Base-by-base conservation (phyloP, 2,888 invertebrate species). In the Drosophila anomelani region DNA sequence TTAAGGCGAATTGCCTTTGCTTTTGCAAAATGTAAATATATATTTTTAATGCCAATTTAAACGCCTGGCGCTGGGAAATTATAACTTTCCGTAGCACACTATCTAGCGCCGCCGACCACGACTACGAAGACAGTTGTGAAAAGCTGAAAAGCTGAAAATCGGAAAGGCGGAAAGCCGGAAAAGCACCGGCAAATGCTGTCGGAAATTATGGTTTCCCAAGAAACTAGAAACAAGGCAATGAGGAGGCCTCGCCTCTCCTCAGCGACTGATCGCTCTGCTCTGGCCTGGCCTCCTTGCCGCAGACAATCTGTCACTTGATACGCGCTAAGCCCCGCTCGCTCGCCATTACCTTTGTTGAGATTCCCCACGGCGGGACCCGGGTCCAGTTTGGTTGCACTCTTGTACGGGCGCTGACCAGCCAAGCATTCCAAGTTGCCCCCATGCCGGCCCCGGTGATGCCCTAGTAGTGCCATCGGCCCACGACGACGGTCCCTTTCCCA, bases 301-400 rank as follows among this genome's bases (percentile, higher is more conserved):
- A 84, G 84, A 84, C 84, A 84, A 84, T 84, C 84, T 84, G 84
- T 84, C 84, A 84, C 86, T 77, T 73, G 86, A 84, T 84, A 84
- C 84, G 72, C 75, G 76, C 73, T 85, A 83, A 79, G 80, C 88
- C 79, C 51, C 34, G 51, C 51, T 53, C 51, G 36, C 51, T 36
- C 36, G 67, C 67, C 41, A 57, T 62, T 41, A 36, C 20, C 58
- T 57, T 26, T 77, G 77, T 68, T 67, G 67, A 57, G 69, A 67
- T 74, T 70, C 73, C 68, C 63, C 55, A 46, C 38, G 43, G 44
- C 36, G 36, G 41, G 20, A 12, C 49, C 77, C 72, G 67, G 68
- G 51, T 53, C 51, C 80, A 75, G 51, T 64, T 71, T 78, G 13
- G 38, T 38, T 15, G 46, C 41, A 75, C 69, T 72, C 75, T 84